Conservation (phyloP, 2,888 invertebrate genomes). For the Arrhopalites spinosus region DNA sequence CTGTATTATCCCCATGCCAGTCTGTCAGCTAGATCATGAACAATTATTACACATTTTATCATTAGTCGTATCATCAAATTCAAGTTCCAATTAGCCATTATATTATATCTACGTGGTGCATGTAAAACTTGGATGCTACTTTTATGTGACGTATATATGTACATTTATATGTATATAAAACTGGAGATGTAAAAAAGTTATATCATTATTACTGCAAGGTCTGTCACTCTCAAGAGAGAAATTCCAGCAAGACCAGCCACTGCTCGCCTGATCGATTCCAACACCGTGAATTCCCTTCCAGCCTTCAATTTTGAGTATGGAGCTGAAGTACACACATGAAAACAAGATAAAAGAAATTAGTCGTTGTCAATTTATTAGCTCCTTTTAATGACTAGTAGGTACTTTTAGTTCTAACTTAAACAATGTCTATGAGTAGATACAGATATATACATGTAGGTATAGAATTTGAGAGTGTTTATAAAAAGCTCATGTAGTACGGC, state of each 20-base stretch:
- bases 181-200: neutral
- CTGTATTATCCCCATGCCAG: constrained; percentile 49
- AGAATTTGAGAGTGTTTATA: no score
- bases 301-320: constrained; percentile 54
- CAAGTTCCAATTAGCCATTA: neutral
- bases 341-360: no score
- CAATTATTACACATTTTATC: neutral
- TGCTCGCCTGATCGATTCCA: constrained; percentile 58
- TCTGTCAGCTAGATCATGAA: constrained; percentile 54
- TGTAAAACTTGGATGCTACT: constrained; percentile 7
- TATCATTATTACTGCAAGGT: constrained; percentile 57
- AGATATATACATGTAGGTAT: no score
- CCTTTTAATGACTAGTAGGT: no score
- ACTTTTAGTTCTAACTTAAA: no score
- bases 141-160: no score
- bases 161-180: neutral
- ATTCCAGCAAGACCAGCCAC: constrained; percentile 58
- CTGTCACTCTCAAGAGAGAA: constrained; percentile 58
- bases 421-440: no score
- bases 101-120: neutral
- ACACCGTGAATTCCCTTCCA: constrained; percentile 56
- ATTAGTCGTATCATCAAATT: no score
- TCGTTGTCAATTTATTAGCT: no score
- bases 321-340: constrained; percentile 39
- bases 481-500: no score